Base-by-base conservation (phyloP, 2,888 invertebrate species). In the Chloromyia formosa region DNA sequence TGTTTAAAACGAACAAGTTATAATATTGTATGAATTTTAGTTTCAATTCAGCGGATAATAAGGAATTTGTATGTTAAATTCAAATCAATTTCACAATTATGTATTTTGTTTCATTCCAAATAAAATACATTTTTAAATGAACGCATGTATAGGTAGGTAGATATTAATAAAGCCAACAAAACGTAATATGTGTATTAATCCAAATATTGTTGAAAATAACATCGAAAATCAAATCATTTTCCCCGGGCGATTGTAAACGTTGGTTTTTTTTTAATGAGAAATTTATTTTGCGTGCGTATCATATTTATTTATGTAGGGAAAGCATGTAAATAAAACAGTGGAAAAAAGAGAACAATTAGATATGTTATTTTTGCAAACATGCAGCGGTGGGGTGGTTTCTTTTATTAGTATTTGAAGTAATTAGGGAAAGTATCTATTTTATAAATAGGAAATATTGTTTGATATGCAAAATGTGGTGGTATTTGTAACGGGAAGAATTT, bases 311-410 rank as follows among this genome's bases (percentile, higher is more conserved):
- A 35, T 35, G 27, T 35, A 35, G 27, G 68, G 10, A 3, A 69
- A 54, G 68, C 68, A 69, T 69, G 68, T 27, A 69, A 69, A 54
- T 69, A 69, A 69, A 66, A 12, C 12, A 69, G 12, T 53, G 16
- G n/a, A 54, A 69, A 69, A 54, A 22, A 54, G 20, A 69, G 7
- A 53, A 27, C 22, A 12, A 49, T 45, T 35, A 35, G 27, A 35
- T n/a, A 49, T 49, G 12, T 42, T 42, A 42, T 42, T 9, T 49
- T 49, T 12, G 49, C 12, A 49, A 49, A 49, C 49, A n/a, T 49
- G 27, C 27, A 35, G 27, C 27, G 27, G 27, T 7, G 7, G 27
- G 7, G 27, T 35, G 27, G 27, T 35, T 2, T 35, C 7, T 35
- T 35, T 2, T 35, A 35, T 35, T 35, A 35, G 27, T 35, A 35